Percentiles rank a stretch among this genome's conserved stretches.
Conservation (phyloP, 1,140 invertebrate genomes). For the Drosophila orosa region DNA sequence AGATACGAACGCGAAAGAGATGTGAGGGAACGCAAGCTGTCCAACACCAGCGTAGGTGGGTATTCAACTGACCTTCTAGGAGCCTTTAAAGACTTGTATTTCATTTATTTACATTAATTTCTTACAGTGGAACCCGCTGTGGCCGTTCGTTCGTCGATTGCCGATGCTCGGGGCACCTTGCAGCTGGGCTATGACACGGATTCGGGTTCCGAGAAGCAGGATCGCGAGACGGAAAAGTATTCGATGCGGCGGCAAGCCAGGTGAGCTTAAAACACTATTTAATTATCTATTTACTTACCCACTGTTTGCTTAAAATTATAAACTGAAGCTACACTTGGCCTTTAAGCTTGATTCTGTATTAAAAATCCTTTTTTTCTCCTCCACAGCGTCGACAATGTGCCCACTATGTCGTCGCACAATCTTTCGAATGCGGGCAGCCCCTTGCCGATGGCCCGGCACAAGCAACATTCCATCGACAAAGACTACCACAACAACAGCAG, state of each 20-base stretch:
- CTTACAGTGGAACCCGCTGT: conserved; percentile 85
- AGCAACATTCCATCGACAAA: conserved; percentile 85
- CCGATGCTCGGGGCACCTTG: conserved; percentile 90
- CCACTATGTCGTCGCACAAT: conserved; percentile 68
- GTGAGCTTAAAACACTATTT: no score
- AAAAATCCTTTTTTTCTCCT: neutral
- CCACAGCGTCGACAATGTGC: conserved; percentile 73
- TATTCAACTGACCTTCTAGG: neutral
- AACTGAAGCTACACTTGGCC: no score
- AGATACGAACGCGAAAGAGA: conserved; percentile 83
- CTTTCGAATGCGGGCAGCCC: conserved; percentile 76
- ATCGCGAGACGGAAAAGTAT: conserved; percentile 86
- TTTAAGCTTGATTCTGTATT: no score
- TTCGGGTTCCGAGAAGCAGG: conserved; percentile 85
- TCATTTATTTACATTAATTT: neutral
- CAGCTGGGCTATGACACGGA: conserved; percentile 89
- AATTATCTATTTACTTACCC: no score
- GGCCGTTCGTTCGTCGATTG: conserved; percentile 89
- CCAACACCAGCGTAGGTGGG: conserved; percentile 86
- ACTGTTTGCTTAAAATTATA: no score
- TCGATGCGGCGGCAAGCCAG: conserved; percentile 86
- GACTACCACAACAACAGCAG: conserved; percentile 80
- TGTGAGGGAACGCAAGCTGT: conserved; percentile 85
- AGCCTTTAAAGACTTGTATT: neutral
- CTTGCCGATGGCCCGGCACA: conserved; percentile 85